Conservation (phyloP, 2,797 vertebrate species). For the Coranthus polyacanthus region DNA sequence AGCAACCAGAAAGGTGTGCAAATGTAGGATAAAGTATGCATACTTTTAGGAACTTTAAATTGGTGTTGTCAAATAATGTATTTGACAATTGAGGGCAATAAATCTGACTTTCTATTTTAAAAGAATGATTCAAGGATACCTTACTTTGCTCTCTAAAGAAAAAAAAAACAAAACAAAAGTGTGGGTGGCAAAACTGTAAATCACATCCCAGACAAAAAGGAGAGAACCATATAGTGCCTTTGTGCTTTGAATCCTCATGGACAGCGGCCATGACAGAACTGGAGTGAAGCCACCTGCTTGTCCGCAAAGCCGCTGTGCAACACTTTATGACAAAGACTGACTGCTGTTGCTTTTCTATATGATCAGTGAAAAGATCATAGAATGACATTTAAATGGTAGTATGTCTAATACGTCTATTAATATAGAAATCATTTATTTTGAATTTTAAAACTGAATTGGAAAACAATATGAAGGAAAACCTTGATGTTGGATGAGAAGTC, state of each 20-base stretch:
- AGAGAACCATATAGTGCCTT: conserved; percentile 55
- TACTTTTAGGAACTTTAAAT: background rate
- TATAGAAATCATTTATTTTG: too few species aligned
- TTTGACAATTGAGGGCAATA: background rate
- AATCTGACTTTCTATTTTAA: background rate
- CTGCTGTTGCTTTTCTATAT: conserved; percentile 11
- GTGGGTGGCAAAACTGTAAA: conserved; percentile 52
- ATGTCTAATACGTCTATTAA: too few species aligned
- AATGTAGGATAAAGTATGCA: background rate
- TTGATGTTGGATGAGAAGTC: too few species aligned
- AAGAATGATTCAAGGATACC: background rate
- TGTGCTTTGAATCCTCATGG: conserved; percentile 57
- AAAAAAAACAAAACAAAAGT: background rate
- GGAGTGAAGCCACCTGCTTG: conserved; percentile 72
- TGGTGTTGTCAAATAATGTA: background rate
- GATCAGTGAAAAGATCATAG: conserved; percentile 23
- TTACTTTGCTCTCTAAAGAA: background rate
- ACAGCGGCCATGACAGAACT: conserved; percentile 34
- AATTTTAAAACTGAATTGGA: too few species aligned
- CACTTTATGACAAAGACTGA: conserved; percentile 7
- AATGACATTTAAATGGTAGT: too few species aligned
- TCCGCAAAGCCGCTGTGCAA: conserved; percentile 29
- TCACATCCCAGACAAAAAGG: conserved; percentile 52
- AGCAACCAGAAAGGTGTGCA: conserved; percentile 60
- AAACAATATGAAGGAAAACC: too few species aligned